Evolutionary conservation across 2,888 invertebrate genomes (phyloP).

Genomic region (Tubulanus polymorphus): DNA sequence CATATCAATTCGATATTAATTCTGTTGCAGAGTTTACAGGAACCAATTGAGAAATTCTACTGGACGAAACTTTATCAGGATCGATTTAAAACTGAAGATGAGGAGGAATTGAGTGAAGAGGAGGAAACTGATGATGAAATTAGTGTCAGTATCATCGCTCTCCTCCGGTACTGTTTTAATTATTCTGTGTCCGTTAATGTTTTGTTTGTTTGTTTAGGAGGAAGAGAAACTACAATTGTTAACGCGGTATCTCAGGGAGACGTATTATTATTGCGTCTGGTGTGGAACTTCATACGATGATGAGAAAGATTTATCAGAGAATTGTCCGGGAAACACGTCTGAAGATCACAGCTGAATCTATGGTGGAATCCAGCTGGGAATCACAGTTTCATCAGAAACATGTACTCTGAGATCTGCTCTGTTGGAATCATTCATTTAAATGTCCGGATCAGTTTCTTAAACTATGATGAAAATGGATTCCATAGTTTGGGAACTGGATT

Average conservation of each 20-base stretch:
- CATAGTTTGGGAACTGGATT: too few relatives aligned
- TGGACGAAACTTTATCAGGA: conserved; percentile 54
- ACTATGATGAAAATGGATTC: too few relatives aligned
- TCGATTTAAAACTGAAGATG: conserved; percentile 12
- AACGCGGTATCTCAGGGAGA: conserved; percentile 65
- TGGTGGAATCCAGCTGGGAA: too few relatives aligned
- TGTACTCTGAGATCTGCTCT: too few relatives aligned
- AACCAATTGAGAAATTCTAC: conserved; percentile 62
- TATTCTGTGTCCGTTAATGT: background rate
- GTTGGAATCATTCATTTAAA: too few relatives aligned
- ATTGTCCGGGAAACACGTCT: conserved; percentile 45
- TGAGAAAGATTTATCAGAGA: conserved; percentile 40
- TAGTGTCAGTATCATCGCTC: background rate
- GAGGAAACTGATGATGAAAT: conserved; percentile 17
- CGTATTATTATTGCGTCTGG: conserved; percentile 74
- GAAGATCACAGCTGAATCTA: conserved; percentile 39
- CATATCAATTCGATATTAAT: background rate
- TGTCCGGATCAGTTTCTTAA: too few relatives aligned
- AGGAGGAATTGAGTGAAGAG: conserved; percentile 25
- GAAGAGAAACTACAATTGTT: conserved; percentile 63
- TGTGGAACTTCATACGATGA: conserved; percentile 69
- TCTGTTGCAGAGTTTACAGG: conserved; percentile 47
- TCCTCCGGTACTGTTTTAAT: background rate
- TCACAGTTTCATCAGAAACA: too few relatives aligned
- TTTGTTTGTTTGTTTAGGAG: conserved; percentile 35